These are phyloP conservation scores for Orbicella faveolata DNA, from an alignment of 64 coral and sea anemone species.

Conservation along the genomic window DNA sequence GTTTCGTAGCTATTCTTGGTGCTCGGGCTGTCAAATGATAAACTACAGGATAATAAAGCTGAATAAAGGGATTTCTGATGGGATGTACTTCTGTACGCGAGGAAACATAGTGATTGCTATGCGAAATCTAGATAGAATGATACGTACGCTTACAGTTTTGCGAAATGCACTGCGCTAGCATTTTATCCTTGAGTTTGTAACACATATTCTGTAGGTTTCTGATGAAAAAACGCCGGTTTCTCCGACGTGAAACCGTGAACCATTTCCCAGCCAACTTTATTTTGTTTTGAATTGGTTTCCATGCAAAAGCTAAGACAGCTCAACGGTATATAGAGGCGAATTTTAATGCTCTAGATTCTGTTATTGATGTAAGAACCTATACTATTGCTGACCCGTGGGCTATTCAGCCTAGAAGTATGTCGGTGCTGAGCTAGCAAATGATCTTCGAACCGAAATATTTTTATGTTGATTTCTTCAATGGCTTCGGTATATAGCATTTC, in stretches of 20 bases:
- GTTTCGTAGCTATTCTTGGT: constrained; percentile 7
- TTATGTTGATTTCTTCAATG: constrained; percentile 24
- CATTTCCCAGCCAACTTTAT: constrained; percentile 36
- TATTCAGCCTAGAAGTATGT: background rate
- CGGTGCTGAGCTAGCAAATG: background rate
- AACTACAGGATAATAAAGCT: constrained; percentile 3
- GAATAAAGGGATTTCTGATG: constrained; percentile 22
- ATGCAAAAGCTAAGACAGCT: constrained; percentile 45
- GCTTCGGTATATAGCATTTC: constrained; percentile 12
- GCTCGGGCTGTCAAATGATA: constrained; percentile 14
- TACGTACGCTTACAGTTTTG: constrained; percentile 30
- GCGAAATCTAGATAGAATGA: background rate
- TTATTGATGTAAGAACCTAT: background rate
- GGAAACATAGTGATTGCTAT: constrained; percentile 26
- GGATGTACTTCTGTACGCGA: constrained; percentile 1
- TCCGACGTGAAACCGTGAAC: constrained; percentile 16
- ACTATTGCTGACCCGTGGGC: background rate
- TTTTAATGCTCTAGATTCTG: constrained; percentile 8
- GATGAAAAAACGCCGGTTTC: background rate
- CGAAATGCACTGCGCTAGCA: background rate
- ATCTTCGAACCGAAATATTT: constrained; percentile 18
- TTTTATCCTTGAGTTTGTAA: background rate
- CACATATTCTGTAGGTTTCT: background rate
- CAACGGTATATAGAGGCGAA: background rate
- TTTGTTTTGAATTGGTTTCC: constrained; percentile 61